Evolutionary conservation across 2,113 vertebrate genomes (phyloP).

Genomic region (Amazona guildingii): DNA sequence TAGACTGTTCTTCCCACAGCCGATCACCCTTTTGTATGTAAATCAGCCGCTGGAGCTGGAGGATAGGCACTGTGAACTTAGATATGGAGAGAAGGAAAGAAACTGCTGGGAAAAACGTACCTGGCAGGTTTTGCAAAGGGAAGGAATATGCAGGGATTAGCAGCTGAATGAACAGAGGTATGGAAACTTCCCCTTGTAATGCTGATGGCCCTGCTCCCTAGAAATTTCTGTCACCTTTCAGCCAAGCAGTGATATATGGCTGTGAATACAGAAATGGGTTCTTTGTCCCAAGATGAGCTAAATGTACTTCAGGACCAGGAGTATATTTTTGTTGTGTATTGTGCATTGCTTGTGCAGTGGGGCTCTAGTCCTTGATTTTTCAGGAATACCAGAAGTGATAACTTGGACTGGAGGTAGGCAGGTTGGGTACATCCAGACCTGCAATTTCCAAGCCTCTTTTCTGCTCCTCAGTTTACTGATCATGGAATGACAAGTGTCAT

Average conservation of each 20-base stretch:
- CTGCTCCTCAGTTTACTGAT: not conserved
- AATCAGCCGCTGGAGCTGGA: not conserved
- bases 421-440: not conserved
- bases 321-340: not conserved
- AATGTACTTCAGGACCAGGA: not conserved
- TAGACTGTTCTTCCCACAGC: constrained; percentile 44
- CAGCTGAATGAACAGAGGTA: not conserved
- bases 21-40: constrained; percentile 53
- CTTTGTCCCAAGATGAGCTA: not conserved
- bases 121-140: not conserved
- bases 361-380: not conserved
- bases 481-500: not conserved
- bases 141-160: not conserved
- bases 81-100: not conserved
- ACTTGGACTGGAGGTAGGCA: not conserved
- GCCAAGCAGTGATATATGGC: not conserved
- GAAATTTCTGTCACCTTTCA: not conserved
- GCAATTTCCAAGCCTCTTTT: not conserved
- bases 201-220: not conserved
- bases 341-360: not conserved
- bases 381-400: not conserved
- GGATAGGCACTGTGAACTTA: not conserved
- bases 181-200: not conserved
- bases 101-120: not conserved
- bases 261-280: not conserved